Evolutionary conservation across 2,888 invertebrate genomes (phyloP).

Genomic region (Drosophila rubida): DNA sequence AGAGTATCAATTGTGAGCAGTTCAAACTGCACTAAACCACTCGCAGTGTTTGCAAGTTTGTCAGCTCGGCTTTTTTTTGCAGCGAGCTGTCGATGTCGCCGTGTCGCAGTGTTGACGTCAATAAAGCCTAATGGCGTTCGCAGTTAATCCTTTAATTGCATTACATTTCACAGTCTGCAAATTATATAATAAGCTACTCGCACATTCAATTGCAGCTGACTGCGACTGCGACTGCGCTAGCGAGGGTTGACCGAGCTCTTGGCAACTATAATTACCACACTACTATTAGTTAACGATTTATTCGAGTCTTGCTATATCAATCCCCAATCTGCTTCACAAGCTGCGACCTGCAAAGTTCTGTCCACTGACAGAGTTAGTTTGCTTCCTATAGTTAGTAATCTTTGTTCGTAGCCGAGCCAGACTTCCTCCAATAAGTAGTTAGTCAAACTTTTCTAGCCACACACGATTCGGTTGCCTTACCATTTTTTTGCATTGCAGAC

Average conservation of each 20-base stretch:
- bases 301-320: too few relatives aligned
- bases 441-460: slow-evolving; percentile 58
- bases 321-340: too few relatives aligned
- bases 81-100: slow-evolving; percentile 7
- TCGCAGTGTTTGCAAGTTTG: slow-evolving; percentile 1
- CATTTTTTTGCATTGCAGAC: slow-evolving; percentile 71
- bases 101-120: slow-evolving; percentile 38
- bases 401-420: background rate
- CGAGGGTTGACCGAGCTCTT: slow-evolving; percentile 38
- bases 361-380: background rate
- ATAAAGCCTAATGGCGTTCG: slow-evolving; percentile 71
- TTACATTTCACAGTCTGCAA: slow-evolving; percentile 73
- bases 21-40: slow-evolving; percentile 2
- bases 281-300: background rate
- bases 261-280: too few relatives aligned
- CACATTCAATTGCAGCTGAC: slow-evolving; percentile 36
- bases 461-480: slow-evolving; percentile 61
- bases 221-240: slow-evolving; percentile 18
- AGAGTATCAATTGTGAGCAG: slow-evolving; percentile 54
- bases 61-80: background rate
- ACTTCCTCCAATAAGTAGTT: slow-evolving; percentile 26
- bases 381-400: background rate
- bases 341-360: too few relatives aligned
- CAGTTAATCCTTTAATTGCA: slow-evolving; percentile 77
- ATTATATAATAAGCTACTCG: slow-evolving; percentile 68